Conservation (phyloP, 1,140 invertebrate species). For the Bombus sibiricus region DNA sequence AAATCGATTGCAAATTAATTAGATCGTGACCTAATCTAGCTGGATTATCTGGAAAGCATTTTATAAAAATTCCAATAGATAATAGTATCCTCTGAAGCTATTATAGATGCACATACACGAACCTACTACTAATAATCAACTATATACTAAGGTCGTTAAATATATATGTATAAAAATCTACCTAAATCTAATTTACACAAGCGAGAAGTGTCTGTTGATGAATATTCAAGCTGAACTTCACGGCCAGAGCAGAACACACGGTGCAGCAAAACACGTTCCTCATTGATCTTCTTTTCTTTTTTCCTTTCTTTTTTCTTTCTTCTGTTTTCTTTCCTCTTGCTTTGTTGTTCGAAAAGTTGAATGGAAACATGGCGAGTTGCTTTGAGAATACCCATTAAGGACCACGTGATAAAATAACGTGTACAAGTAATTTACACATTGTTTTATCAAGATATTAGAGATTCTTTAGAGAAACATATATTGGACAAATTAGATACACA, state of each 20-base stretch:
- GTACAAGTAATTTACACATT: no score
- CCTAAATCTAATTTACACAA: constrained; percentile 45
- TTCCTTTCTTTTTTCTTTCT: background rate
- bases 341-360: constrained; percentile 4
- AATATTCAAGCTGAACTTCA: constrained; percentile 36
- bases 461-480: no score
- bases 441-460: no score
- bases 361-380: background rate
- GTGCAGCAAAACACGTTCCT: constrained; percentile 33
- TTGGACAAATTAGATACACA: background rate
- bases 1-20: background rate
- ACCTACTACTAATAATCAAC: constrained; percentile 28
- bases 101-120: constrained; percentile 36
- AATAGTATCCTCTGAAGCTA: background rate
- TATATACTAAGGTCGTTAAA: constrained; percentile 24
- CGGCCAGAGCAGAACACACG: constrained; percentile 27
- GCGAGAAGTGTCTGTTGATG: constrained; percentile 39
- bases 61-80: background rate
- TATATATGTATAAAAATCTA: constrained; percentile 27
- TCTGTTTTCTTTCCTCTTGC: background rate
- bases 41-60: constrained; percentile 12
- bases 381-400: no score
- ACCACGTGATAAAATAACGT: no score
- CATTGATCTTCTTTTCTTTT: constrained; percentile 13
- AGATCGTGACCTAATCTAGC: background rate